phyloP scores from a whole-genome alignment of 1,140 invertebrate genomes.

The Luehdorfia chinensis region DNA sequence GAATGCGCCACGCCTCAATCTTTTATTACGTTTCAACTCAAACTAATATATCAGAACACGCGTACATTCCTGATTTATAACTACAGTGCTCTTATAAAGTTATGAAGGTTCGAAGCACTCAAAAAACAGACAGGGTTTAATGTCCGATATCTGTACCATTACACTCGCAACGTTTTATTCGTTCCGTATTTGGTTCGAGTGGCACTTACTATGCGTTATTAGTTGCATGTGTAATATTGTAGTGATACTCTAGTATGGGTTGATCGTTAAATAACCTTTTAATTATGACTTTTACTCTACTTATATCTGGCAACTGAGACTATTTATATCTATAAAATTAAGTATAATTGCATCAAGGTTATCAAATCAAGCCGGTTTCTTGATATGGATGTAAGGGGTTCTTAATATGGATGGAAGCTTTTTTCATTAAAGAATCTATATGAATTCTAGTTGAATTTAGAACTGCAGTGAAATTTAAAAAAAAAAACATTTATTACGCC shows the following conservation, averaged over 20 bases:
- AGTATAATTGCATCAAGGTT: conserved; percentile 1
- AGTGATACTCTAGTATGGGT: conserved; percentile 51
- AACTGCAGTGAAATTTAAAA: no score
- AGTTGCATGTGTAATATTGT: conserved; percentile 42
- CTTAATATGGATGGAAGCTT: no score
- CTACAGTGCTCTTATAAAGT: conserved; percentile 20
- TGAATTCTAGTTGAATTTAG: no score
- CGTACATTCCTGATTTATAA: conserved; percentile 29
- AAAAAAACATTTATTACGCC: no score
- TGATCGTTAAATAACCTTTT: conserved; percentile 28
- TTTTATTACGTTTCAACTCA: conserved; percentile 50
- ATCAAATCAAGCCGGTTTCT: no score
- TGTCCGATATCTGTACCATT: conserved; percentile 47
- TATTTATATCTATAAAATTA: conserved; percentile 9
- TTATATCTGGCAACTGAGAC: conserved; percentile 2
- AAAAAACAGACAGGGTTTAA: conserved; percentile 43
- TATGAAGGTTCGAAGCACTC: conserved; percentile 38
- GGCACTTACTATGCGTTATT: conserved; percentile 45
- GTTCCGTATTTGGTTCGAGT: conserved; percentile 38
- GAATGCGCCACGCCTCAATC: conserved; percentile 43
- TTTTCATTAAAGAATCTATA: no score
- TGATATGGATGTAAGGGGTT: no score
- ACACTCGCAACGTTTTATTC: conserved; percentile 40
- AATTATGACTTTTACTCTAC: conserved; percentile 9
- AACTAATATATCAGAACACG: conserved; percentile 43